Conservation (phyloP, 2,888 invertebrate species). For the Drosophila maculinotata region DNA sequence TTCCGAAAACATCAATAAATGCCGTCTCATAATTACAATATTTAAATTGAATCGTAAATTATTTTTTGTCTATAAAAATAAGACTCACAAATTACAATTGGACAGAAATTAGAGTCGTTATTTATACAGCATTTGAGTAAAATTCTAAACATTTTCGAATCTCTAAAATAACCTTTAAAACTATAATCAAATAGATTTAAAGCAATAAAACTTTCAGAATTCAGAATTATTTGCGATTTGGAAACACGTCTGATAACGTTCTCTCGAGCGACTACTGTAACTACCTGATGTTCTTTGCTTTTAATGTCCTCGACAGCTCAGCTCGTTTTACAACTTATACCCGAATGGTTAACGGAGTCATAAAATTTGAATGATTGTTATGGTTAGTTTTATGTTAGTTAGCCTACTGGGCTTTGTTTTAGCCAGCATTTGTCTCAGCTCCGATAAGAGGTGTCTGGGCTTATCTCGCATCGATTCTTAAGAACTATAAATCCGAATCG, state of each 20-base stretch:
- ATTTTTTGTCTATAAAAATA: no score
- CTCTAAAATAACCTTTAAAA: no score
- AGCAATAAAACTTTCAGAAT: no score
- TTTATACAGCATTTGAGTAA: no score
- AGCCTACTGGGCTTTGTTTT: slow-evolving; percentile 21
- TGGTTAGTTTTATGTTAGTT: slow-evolving; percentile 23
- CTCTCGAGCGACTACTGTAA: background rate
- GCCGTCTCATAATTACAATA: no score
- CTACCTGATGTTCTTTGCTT: background rate
- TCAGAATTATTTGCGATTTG: background rate
- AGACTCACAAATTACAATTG: no score
- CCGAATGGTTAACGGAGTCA: slow-evolving; percentile 17
- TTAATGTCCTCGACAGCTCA: background rate
- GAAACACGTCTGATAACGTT: background rate
- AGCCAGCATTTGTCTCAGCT: slow-evolving; percentile 12
- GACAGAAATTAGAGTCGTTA: no score
- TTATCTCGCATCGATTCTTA: slow-evolving; percentile 15
- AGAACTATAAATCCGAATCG: slow-evolving; percentile 31
- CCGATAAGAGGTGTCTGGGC: slow-evolving; percentile 27
- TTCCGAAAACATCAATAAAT: no score
- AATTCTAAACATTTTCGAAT: no score
- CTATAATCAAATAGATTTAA: no score
- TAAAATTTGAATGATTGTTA: slow-evolving; percentile 34
- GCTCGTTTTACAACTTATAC: slow-evolving; percentile 4
- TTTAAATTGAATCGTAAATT: no score